Evolutionary conservation across 2,113 vertebrate species (phyloP), one percentile per base, ranked within the genome.

Genomic region (Eretmochelys imbricata): DNA sequence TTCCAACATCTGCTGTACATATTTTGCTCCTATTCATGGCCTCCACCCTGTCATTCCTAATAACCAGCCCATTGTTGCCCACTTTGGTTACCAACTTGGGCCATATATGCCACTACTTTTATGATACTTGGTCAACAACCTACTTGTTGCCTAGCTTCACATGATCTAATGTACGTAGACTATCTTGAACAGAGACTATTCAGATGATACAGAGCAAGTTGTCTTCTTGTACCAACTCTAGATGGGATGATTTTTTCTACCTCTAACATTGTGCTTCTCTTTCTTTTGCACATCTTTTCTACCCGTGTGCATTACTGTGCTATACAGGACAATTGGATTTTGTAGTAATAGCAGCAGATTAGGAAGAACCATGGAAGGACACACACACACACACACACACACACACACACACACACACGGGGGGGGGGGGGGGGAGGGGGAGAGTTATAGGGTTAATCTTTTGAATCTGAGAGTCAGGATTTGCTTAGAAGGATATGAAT

Each of bases 21-120:
- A 88, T 57, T 97, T 95, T 91, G 87, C 89, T 95, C 90, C 95
- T 90, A 95, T 82, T 96, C 93, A 62, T n/a, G 94, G 94, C 91
- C 91, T 88, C 90, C 89, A 88, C 78, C 80, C 93, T 92, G 85
- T 55, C 88, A 94, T 90, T 94, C 94, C 90, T 69, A 90, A 93
- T 53, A 89, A 94, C 51, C 89, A 91, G 84, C 29, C 89, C 94
- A 35, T 13, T 31, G 9, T n/a, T 22, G 27, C 5, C 31, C 19
- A 80, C 19, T 53, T 51, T 29, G 49, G 29, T 53, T 78, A 78
- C 22, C 13, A 48, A 27, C 42, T 78, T 27, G 42, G 75, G 75
- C 42, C 10, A 89, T 84, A 87, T 4, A 16, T 38, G 79, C 84
- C 94, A 94, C 80, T 6, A 69, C 82, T 90, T 82, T 78, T 80